Evolutionary conservation across 1,140 invertebrate genomes (phyloP).

Genomic region (Drosophila guanche): DNA sequence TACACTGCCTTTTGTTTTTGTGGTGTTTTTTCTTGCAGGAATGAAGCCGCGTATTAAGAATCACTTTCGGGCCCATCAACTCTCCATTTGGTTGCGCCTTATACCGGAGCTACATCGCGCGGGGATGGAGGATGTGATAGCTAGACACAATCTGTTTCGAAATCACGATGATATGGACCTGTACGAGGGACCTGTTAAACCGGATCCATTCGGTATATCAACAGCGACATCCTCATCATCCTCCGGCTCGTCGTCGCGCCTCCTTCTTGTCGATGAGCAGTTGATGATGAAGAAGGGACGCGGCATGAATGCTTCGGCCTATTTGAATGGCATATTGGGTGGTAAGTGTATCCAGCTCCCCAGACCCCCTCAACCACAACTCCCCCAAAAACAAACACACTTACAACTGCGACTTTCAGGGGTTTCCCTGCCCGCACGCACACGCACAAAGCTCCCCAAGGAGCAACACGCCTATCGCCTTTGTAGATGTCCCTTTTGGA

Average conservation of each 20-base stretch:
- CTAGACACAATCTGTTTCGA: constrained; percentile 92
- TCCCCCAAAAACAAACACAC: constrained; percentile 16
- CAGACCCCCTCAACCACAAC: not conserved
- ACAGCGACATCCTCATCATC: constrained; percentile 41
- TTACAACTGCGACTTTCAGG: constrained; percentile 1
- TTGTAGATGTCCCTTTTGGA: constrained; percentile 50
- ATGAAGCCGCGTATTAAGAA: constrained; percentile 95
- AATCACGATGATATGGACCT: constrained; percentile 91
- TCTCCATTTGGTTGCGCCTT: constrained; percentile 96
- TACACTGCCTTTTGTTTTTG: constrained; percentile 46
- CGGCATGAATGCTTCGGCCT: constrained; percentile 61
- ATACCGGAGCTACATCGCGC: constrained; percentile 96
- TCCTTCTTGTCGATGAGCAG: constrained; percentile 80
- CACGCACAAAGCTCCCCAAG: constrained; percentile 29
- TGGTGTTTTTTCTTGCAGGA: constrained; percentile 85
- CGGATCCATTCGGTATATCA: constrained; percentile 87
- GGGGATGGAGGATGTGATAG: constrained; percentile 93
- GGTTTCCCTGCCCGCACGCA: constrained; percentile 45
- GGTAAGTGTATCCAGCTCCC: constrained; percentile 63
- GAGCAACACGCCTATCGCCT: constrained; percentile 29
- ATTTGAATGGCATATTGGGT: constrained; percentile 79
- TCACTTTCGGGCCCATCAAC: constrained; percentile 96
- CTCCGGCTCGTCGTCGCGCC: constrained; percentile 84
- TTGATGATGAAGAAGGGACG: constrained; percentile 78
- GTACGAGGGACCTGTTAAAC: constrained; percentile 91